Evolutionary conservation across 2,797 vertebrate genomes (phyloP).

Genomic region (Margarornis squamiger): DNA sequence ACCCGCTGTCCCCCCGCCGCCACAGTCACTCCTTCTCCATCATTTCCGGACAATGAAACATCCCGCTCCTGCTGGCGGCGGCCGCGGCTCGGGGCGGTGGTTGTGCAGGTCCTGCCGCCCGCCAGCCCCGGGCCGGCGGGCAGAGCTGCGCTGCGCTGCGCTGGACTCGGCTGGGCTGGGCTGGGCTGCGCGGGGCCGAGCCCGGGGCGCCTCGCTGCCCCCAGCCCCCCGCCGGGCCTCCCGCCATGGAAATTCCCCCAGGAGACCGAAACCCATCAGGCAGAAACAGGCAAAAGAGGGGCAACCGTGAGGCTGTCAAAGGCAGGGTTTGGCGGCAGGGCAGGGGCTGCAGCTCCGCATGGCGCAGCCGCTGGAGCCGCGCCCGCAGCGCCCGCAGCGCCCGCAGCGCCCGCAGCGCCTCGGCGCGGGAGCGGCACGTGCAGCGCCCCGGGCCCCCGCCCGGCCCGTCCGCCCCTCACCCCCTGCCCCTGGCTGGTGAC

Average conservation of each 20-base stretch:
- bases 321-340: background rate
- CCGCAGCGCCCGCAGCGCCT: background rate
- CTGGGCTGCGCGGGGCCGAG: background rate
- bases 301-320: background rate
- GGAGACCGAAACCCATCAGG: background rate
- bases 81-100: background rate
- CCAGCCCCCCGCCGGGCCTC: background rate
- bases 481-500: accelerated
- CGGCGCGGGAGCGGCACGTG: background rate
- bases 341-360: background rate
- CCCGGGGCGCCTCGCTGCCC: background rate
- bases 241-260: background rate
- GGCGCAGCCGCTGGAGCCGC: background rate
- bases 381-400: background rate
- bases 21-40: background rate
- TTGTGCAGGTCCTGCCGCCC: background rate
- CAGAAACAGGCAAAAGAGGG: background rate
- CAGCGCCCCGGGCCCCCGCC: background rate
- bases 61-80: background rate
- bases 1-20: background rate
- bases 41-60: background rate
- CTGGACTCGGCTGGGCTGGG: background rate
- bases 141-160: background rate
- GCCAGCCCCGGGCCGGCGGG: background rate
- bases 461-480: accelerated